A percentile compares a stretch with the other conserved stretches of the same genome.
Conservation (phyloP, 2,113 vertebrate species). For the Callopanchax toddi region DNA sequence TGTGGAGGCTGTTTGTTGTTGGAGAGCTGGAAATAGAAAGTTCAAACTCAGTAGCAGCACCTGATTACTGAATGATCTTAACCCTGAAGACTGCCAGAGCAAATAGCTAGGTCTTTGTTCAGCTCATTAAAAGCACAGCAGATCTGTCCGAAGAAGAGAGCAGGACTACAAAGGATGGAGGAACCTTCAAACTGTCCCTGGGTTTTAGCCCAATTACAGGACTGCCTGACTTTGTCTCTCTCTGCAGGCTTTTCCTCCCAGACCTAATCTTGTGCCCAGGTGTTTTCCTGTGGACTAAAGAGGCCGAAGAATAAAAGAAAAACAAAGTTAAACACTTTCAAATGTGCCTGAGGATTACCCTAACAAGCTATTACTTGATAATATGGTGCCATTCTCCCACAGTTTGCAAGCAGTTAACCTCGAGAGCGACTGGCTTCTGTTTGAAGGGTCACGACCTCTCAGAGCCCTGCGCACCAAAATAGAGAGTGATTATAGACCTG, state of each 20-base stretch:
- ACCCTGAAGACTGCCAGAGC: conserved; percentile 29
- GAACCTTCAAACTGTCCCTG: conserved; percentile 45
- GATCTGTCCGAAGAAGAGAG: background rate
- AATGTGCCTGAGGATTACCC: conserved; percentile 72
- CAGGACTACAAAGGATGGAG: conserved; percentile 26
- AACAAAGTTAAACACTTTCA: conserved; percentile 80
- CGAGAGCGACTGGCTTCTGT: conserved; percentile 71
- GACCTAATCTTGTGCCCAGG: conserved; percentile 63
- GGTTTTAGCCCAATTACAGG: conserved; percentile 59
- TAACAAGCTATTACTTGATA: conserved; percentile 79
- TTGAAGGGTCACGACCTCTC: conserved; percentile 74
- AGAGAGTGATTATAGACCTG: conserved; percentile 75
- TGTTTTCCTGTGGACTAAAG: conserved; percentile 52
- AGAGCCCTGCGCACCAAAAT: conserved; percentile 67
- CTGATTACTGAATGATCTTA: conserved; percentile 48
- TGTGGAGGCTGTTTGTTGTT: conserved; percentile 53
- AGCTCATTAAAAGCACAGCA: conserved; percentile 43
- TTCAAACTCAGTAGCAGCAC: conserved; percentile 50
- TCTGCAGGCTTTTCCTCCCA: conserved; percentile 39
- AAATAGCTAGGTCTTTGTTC: conserved; percentile 53
- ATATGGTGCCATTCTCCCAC: conserved; percentile 73
- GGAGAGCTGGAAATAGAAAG: conserved; percentile 39
- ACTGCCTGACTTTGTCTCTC: conserved; percentile 45
- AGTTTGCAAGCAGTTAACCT: conserved; percentile 75
- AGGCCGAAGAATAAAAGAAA: conserved; percentile 36